Conservation (phyloP, 1,140 invertebrate genomes). For the Cydia strobilella region DNA sequence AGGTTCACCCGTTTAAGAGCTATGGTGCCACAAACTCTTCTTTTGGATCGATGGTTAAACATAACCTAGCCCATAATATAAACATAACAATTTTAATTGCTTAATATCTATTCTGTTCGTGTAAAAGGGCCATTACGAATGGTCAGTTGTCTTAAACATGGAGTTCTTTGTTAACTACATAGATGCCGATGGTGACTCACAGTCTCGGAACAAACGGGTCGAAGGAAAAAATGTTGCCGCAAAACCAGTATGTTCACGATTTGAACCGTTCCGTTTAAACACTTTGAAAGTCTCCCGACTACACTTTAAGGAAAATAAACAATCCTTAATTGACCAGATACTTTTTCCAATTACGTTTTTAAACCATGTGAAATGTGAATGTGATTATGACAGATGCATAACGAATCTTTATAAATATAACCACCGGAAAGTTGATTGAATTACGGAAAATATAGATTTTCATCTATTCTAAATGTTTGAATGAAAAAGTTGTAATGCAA, state of each 20-base stretch:
- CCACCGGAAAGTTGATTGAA: not conserved
- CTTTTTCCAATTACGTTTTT: too few species aligned
- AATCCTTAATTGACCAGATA: too few species aligned
- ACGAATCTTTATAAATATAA: too few species aligned
- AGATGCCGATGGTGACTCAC: slow-evolving; percentile 1
- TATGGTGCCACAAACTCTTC: too few species aligned
- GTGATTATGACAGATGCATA: too few species aligned
- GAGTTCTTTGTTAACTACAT: not conserved
- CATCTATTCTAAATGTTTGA: not conserved
- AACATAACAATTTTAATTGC: too few species aligned
- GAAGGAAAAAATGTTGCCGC: not conserved
- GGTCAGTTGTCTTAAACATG: slow-evolving; percentile 1
- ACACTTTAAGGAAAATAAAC: not conserved
- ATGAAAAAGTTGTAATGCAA: not conserved
- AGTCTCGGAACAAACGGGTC: not conserved
- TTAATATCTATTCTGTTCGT: too few species aligned
- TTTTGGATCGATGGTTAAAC: too few species aligned
- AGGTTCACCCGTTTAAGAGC: too few species aligned
- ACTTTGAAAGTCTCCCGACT: not conserved
- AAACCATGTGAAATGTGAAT: too few species aligned
- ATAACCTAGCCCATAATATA: too few species aligned
- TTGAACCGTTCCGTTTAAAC: not conserved
- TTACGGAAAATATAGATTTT: not conserved
- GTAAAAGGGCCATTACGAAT: not conserved
- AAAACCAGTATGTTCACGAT: not conserved